phyloP scores from a whole-genome alignment of 2,888 invertebrate species.

The Lithodes maja region DNA sequence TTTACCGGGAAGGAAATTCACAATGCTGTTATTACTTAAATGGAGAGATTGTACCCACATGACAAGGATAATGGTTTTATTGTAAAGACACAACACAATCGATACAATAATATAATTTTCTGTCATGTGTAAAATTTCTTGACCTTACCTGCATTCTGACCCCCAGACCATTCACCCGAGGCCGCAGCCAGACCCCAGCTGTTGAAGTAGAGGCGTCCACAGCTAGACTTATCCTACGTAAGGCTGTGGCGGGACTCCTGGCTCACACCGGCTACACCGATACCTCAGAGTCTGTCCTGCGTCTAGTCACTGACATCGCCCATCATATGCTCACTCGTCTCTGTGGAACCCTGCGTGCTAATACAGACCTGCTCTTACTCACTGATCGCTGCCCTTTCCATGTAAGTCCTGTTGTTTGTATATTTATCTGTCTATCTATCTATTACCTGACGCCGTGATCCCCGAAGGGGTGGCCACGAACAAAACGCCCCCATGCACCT shows the following conservation, averaged over 20 bases:
- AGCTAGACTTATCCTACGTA: constrained; percentile 64
- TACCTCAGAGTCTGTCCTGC: constrained; percentile 66
- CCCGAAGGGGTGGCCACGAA: too few species aligned
- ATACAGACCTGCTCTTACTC: constrained; percentile 60
- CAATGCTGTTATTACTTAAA: too few species aligned
- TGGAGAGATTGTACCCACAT: too few species aligned
- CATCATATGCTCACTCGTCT: constrained; percentile 65
- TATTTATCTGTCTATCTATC: too few species aligned
- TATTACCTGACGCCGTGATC: too few species aligned
- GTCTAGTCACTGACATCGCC: constrained; percentile 61
- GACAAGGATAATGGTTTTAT: too few species aligned
- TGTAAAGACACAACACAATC: too few species aligned
- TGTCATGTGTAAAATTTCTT: background rate
- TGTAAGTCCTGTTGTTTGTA: constrained; percentile 39
- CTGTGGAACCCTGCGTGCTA: constrained; percentile 58
- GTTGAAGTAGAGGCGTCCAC: constrained; percentile 65
- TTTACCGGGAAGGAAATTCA: too few species aligned
- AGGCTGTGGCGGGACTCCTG: constrained; percentile 67
- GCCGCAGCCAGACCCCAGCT: constrained; percentile 49
- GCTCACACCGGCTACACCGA: constrained; percentile 70
- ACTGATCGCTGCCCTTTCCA: constrained; percentile 68
- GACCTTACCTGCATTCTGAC: background rate
- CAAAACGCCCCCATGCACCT: too few species aligned
- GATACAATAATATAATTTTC: background rate
- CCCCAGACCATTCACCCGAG: constrained; percentile 65